A percentile compares a stretch with the other conserved stretches of the same genome.
phyloP scores from a whole-genome alignment of 2,888 invertebrate genomes.

The Leptopilina myrica region DNA sequence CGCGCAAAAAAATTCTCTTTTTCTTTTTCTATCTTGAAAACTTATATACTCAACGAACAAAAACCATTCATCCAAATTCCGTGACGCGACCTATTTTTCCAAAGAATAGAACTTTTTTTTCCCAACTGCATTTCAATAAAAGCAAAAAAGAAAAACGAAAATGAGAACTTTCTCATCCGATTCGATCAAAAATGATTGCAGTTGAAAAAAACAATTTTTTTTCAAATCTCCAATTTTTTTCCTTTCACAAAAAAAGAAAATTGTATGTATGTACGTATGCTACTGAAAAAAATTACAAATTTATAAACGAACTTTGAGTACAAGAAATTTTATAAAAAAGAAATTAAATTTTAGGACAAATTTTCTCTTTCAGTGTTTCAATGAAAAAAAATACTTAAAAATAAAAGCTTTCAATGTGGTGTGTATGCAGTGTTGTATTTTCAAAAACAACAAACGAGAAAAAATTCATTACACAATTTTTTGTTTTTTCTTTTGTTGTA shows the following conservation, averaged over 20 bases:
- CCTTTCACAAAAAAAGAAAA: background rate
- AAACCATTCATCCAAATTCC: conserved; percentile 58
- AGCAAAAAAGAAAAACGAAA: too few species aligned
- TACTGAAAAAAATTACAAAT: background rate
- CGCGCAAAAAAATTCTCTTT: conserved; percentile 28
- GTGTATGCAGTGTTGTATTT: conserved; percentile 29
- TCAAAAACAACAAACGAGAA: background rate
- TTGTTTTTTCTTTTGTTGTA: background rate
- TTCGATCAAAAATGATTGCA: background rate
- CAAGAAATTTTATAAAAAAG: conserved; percentile 5
- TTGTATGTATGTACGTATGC: background rate
- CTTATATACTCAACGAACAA: conserved; percentile 11
- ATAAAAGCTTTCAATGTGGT: conserved; percentile 30
- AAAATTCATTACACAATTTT: background rate
- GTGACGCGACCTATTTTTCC: conserved; percentile 52
- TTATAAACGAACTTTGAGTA: conserved; percentile 13
- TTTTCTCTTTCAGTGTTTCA: conserved; percentile 20
- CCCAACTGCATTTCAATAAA: conserved; percentile 25
- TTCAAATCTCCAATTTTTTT: background rate
- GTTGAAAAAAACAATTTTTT: conserved; percentile 17
- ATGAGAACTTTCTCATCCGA: background rate
- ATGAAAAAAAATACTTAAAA: too few species aligned
- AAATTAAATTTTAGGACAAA: background rate
- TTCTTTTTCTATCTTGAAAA: conserved; percentile 44
- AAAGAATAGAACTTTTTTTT: conserved; percentile 5